A percentile compares a stretch with the other conserved stretches of the same genome.
Conservation (phyloP, 2,797 vertebrate genomes). For the Eulemur mongoz region DNA sequence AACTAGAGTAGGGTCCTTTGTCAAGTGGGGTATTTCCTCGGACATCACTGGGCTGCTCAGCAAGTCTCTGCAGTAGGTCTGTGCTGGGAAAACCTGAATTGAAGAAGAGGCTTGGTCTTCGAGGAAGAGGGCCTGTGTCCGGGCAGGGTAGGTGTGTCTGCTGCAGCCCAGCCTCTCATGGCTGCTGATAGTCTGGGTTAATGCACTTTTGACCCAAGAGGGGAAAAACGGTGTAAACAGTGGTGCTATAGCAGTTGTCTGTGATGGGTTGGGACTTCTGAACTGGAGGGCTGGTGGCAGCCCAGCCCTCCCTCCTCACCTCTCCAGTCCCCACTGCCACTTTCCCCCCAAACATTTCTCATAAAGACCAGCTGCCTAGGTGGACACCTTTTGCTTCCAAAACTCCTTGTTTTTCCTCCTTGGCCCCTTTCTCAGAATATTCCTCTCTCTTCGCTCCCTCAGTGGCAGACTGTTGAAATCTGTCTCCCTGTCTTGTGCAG, state of each 20-base stretch:
- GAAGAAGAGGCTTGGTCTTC: constrained; percentile 76
- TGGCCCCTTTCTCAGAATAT: constrained; percentile 58
- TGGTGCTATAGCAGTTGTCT: neutral
- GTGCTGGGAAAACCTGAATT: constrained; percentile 83
- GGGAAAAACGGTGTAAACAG: neutral
- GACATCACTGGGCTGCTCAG: constrained; percentile 62
- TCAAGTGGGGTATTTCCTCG: constrained; percentile 53
- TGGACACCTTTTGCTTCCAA: constrained; percentile 35
- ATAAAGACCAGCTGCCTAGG: neutral
- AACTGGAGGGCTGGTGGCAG: neutral
- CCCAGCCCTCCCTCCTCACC: neutral
- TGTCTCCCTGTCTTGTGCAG: constrained; percentile 42
- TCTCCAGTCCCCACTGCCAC: too few species aligned
- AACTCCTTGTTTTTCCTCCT: constrained; percentile 16
- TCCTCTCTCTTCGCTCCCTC: constrained; percentile 18
- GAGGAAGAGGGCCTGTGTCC: constrained; percentile 59
- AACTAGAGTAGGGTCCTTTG: neutral
- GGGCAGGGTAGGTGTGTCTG: constrained; percentile 42
- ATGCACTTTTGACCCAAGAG: constrained; percentile 18
- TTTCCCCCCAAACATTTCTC: neutral
- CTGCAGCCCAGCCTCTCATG: constrained; percentile 14
- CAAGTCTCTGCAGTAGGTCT: constrained; percentile 58
- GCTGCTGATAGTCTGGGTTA: constrained; percentile 14
- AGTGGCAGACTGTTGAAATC: constrained; percentile 62
- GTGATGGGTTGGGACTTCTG: neutral